Evolutionary conservation across 2,113 vertebrate species (phyloP), one percentile per base, ranked within the genome.

Genomic region (Acrocephalus arundinaceus): DNA sequence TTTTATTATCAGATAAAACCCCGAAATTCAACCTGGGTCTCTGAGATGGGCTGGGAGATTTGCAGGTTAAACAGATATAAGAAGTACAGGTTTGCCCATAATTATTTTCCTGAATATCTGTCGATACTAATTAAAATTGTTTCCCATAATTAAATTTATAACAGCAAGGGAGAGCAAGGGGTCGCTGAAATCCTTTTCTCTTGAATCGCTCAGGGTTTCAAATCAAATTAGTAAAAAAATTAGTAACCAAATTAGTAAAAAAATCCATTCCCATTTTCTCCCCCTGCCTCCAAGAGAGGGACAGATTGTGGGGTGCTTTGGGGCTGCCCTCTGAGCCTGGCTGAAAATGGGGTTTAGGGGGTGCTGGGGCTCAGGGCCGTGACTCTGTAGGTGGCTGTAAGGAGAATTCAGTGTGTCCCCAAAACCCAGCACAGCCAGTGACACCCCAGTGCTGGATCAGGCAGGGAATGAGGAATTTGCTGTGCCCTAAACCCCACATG

Each of bases 71-170:
- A 46, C 25, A 46, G 85, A 49, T 70, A 51, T 17, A 70, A 77
- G 84, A 55, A 74, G 35, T 63, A 45, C 72, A 51, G 82, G 30
- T 83, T 94, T 85, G 30, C 78, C 58, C 12, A 1, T 93, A 74
- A 92, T 94, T 85, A 85, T 96, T 95, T 96, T 46, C 75, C 74
- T 31, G 74, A 76, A 66, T 55, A 68, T 78, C 83, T 49, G 71
- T 84, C 79, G n/a, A 93, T 96, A 74, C 85, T 95, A 94, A 96
- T 97, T 97, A 94, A 87, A 92, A 85, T 45, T 46, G 55, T 70
- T 92, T 57, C 85, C 89, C 67, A 35, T 94, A 95, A 93, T 95
- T 91, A 92, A 90, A 94, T 93, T 88, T 72, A 86, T 94, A 90
- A 45, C 68, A 68, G 72, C 10, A 2, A 78, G 85, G 66, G 87